Conservation (phyloP, 2,797 vertebrate genomes). For the Leptoclinus maculatus region DNA sequence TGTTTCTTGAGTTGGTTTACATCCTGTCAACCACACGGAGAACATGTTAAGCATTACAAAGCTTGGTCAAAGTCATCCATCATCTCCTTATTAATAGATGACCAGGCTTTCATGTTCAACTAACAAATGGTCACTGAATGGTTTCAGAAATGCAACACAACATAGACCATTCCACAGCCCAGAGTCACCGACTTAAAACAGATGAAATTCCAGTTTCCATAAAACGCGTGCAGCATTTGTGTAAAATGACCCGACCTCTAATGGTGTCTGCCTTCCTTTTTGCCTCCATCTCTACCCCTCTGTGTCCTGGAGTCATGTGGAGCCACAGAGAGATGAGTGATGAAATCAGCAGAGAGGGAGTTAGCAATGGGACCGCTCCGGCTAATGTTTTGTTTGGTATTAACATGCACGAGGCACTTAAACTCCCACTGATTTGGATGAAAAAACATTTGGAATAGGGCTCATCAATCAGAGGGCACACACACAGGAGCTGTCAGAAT, state of each 20-base stretch:
- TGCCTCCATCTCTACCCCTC: conserved; percentile 32
- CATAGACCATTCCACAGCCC: not conserved
- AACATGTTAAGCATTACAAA: not conserved
- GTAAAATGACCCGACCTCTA: conserved; percentile 34
- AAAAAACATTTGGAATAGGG: conserved; percentile 84
- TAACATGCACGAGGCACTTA: conserved; percentile 83
- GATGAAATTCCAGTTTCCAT: conserved; percentile 16
- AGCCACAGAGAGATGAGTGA: conserved; percentile 77
- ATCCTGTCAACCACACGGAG: not conserved
- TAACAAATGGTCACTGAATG: not conserved
- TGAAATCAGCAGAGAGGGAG: conserved; percentile 78
- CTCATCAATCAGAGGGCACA: conserved; percentile 85
- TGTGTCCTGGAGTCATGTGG: conserved; percentile 71
- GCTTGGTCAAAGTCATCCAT: not conserved
- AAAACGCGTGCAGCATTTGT: conserved; percentile 30
- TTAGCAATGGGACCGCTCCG: conserved; percentile 64
- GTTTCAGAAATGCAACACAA: not conserved
- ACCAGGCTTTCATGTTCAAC: not conserved
- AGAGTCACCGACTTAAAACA: not conserved
- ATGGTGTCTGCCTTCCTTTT: conserved; percentile 32
- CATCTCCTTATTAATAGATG: not conserved
- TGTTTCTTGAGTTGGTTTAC: not conserved
- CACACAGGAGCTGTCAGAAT: conserved; percentile 81
- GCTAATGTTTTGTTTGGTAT: conserved; percentile 86
- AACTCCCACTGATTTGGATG: conserved; percentile 87